Evolutionary conservation across 2,797 vertebrate species (phyloP).

Genomic region (Hybognathus amarus): DNA sequence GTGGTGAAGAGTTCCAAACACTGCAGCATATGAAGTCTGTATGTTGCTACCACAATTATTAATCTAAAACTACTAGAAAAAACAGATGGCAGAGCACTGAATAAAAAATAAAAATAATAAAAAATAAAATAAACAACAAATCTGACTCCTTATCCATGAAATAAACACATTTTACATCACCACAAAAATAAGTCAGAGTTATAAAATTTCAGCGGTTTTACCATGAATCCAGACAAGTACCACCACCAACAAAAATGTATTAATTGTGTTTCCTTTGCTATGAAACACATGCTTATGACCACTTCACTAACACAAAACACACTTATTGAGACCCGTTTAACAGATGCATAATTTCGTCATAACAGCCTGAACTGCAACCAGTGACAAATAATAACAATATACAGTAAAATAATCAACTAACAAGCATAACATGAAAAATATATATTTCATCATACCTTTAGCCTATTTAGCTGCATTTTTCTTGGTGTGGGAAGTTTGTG

Average conservation of each 20-base stretch:
- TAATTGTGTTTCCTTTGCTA: background rate
- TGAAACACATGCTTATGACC: background rate
- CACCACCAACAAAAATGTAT: background rate
- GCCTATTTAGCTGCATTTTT: too few relatives aligned
- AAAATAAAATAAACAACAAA: too few relatives aligned
- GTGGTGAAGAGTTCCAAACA: too few relatives aligned
- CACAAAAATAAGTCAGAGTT: background rate
- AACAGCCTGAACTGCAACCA: background rate
- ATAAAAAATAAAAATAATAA: too few relatives aligned
- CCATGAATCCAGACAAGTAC: background rate
- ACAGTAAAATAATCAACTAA: background rate
- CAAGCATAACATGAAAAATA: background rate
- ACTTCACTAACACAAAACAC: too few relatives aligned
- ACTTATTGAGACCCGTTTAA: background rate
- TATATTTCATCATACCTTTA: background rate
- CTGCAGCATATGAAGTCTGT: background rate
- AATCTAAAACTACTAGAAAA: too few relatives aligned
- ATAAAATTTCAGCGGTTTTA: background rate
- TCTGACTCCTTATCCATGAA: background rate
- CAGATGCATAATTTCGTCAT: background rate
- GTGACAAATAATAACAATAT: background rate
- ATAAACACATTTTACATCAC: background rate
- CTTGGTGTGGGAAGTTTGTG: too few relatives aligned
- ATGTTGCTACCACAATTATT: too few relatives aligned
- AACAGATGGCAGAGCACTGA: too few relatives aligned